A percentile compares a stretch with the other conserved stretches of the same genome.
Evolutionary conservation across 2,888 invertebrate species (phyloP).

Genomic region (Tanytarsus gracilentus): DNA sequence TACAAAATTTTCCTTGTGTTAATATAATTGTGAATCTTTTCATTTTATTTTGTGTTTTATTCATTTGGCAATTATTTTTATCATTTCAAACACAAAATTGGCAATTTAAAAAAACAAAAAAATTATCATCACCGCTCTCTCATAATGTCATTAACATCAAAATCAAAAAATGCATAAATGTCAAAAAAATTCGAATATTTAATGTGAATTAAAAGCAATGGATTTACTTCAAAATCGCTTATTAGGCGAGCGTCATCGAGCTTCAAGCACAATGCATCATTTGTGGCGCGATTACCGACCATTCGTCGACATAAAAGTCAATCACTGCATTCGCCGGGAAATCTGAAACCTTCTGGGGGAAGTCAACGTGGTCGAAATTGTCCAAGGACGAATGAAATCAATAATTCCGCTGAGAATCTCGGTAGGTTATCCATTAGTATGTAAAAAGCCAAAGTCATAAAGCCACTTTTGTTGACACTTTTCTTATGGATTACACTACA

Average conservation of each 20-base stretch:
- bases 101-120: no score
- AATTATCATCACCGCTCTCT: no score
- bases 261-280: conserved; percentile 89
- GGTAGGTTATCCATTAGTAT: conserved; percentile 45
- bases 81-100: neutral
- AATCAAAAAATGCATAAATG: neutral
- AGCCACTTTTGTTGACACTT: no score
- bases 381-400: conserved; percentile 57
- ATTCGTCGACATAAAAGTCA: conserved; percentile 74
- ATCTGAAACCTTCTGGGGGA: conserved; percentile 36
- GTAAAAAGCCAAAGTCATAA: no score
- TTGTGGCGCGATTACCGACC: conserved; percentile 82
- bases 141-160: neutral
- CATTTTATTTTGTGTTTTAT: no score
- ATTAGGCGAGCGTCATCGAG: conserved; percentile 66
- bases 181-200: neutral
- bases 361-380: conserved; percentile 44
- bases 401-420: conserved; percentile 65
- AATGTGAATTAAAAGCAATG: conserved; percentile 17
- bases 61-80: no score
- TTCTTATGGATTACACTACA: no score
- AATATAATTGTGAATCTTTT: no score
- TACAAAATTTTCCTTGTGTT: no score
- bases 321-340: conserved; percentile 62
- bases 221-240: conserved; percentile 34